These are phyloP conservation scores for Willisornis vidua DNA, from an alignment of 2,113 vertebrate species.

Conservation along the genomic window DNA sequence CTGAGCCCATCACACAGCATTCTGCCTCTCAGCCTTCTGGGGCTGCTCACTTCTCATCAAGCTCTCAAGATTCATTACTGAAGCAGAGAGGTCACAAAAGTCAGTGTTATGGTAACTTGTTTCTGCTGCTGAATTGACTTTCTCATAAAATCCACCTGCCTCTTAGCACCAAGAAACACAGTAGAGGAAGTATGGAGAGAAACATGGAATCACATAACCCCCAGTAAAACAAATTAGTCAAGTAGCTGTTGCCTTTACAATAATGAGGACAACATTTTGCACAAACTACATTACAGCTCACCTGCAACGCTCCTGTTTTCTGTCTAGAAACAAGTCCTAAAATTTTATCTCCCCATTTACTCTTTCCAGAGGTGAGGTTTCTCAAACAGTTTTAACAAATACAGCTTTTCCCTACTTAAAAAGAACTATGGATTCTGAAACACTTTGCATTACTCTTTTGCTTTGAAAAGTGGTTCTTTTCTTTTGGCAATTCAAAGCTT, in stretches of 20 bases:
- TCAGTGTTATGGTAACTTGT: accelerated
- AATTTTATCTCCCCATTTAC: background rate
- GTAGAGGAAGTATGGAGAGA: background rate
- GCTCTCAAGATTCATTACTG: background rate
- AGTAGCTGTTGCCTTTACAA: background rate
- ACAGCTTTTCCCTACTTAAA: background rate
- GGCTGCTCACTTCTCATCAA: background rate
- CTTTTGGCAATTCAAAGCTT: background rate
- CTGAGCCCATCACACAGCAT: background rate
- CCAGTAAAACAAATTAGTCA: background rate
- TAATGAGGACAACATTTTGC: background rate
- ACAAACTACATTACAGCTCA: background rate
- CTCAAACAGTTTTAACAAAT: background rate
- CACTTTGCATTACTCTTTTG: background rate
- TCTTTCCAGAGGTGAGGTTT: background rate
- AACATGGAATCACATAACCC: background rate
- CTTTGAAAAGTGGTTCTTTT: background rate
- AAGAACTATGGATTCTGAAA: background rate
- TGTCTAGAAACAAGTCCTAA: background rate
- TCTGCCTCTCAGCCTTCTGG: background rate
- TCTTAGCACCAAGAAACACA: background rate
- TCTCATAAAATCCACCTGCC: background rate
- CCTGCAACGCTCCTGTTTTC: background rate
- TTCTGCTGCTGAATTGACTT: background rate
- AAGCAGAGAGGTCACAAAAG: background rate